Percentiles rank a stretch among this genome's conserved stretches.
phyloP scores from a whole-genome alignment of 1,140 invertebrate species.

The Drosophila neocordata region DNA sequence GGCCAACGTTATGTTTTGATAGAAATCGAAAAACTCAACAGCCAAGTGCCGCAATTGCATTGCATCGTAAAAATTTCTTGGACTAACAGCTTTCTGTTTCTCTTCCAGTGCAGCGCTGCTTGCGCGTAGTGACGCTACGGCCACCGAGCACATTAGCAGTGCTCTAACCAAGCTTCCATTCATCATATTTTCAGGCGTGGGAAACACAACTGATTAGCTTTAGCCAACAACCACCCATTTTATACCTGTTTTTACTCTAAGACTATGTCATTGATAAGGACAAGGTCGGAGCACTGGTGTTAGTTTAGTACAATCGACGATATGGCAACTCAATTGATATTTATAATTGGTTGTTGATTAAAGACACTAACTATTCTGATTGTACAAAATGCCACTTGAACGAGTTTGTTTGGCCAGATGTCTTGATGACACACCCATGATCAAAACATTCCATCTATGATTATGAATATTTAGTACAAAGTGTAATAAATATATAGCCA shows the following conservation, averaged over 20 bases:
- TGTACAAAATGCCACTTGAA: background rate
- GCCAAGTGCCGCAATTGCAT: background rate
- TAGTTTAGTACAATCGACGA: background rate
- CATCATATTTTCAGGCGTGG: background rate
- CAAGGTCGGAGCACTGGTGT: background rate
- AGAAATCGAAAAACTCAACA: constrained; percentile 34
- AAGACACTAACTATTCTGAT: background rate
- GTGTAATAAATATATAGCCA: background rate
- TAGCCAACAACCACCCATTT: background rate
- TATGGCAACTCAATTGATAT: constrained; percentile 3
- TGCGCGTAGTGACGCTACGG: background rate
- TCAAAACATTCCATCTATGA: background rate
- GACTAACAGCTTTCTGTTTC: background rate
- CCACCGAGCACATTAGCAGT: background rate
- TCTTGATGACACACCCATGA: background rate
- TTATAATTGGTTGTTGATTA: constrained; percentile 8
- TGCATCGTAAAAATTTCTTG: background rate
- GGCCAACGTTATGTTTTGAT: constrained; percentile 22
- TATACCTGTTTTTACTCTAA: background rate
- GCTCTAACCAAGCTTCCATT: background rate
- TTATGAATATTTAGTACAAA: background rate
- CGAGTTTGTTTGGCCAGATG: background rate
- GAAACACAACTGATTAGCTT: background rate
- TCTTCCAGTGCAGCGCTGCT: background rate
- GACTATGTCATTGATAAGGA: background rate